Conservation (phyloP, 2,113 vertebrate genomes). For the Ceyx margarethae region DNA sequence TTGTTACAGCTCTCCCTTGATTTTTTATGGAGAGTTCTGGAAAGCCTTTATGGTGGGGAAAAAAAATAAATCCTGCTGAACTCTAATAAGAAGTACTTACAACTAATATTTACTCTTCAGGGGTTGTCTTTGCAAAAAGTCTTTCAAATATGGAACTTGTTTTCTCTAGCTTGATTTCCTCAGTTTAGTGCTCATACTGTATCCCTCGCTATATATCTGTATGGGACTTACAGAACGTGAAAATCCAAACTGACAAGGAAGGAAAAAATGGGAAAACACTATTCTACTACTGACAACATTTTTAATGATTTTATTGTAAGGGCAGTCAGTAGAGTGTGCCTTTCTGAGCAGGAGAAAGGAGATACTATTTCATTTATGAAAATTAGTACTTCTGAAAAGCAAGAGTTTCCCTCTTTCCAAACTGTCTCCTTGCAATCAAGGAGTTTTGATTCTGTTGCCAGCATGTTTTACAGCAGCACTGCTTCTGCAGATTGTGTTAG, state of each 20-base stretch:
- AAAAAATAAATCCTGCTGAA: neutral
- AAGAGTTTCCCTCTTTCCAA: neutral
- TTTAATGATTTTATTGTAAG: neutral
- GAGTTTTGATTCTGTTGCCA: neutral
- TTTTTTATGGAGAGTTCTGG: neutral
- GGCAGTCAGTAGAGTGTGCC: neutral
- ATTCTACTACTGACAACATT: neutral
- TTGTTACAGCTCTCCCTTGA: neutral
- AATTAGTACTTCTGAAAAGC: neutral
- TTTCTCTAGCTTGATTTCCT: neutral
- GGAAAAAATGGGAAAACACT: neutral
- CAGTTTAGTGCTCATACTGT: neutral
- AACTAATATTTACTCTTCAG: neutral
- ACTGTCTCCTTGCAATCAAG: neutral
- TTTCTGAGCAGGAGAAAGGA: neutral
- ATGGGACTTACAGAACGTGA: neutral
- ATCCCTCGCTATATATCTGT: rapidly evolving
- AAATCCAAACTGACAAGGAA: neutral
- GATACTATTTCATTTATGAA: conserved; percentile 5
- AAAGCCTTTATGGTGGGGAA: neutral
- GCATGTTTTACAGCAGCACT: neutral
- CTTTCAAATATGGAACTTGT: neutral
- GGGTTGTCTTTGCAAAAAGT: neutral
- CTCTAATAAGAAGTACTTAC: neutral
- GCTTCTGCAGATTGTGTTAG: neutral